Conservation (phyloP, 2,888 invertebrate species). For the Diabrotica balteata region DNA sequence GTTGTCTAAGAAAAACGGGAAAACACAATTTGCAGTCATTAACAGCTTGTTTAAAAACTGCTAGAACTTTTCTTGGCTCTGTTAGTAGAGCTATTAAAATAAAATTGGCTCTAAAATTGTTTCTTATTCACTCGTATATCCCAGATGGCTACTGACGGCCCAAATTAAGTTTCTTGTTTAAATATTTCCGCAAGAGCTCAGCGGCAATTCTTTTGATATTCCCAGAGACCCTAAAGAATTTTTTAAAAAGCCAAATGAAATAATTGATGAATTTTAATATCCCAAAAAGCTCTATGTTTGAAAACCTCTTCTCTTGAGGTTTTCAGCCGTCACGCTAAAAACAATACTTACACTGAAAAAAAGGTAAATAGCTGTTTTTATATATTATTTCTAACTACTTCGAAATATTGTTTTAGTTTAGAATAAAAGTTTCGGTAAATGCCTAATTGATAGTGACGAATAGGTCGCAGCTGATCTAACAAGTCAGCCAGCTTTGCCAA, state of each 20-base stretch:
- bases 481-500: too few relatives aligned
- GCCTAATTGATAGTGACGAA: too few relatives aligned
- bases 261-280: constrained; percentile 13
- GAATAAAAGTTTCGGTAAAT: too few relatives aligned
- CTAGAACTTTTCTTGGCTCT: too few relatives aligned
- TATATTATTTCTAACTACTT: too few relatives aligned
- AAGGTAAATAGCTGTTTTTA: too few relatives aligned
- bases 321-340: background rate
- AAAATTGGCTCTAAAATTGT: constrained; percentile 4
- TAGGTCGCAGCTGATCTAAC: too few relatives aligned
- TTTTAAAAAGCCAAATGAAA: background rate
- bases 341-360: background rate
- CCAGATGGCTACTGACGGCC: background rate
- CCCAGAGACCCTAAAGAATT: background rate
- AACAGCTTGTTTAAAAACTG: too few relatives aligned
- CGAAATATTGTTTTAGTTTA: too few relatives aligned
- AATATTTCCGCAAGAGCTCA: background rate
- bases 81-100: background rate
- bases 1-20: too few relatives aligned
- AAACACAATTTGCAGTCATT: too few relatives aligned
- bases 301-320: background rate
- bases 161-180: constrained; percentile 7
- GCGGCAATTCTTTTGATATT: background rate
- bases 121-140: background rate
- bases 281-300: background rate